phyloP scores from a whole-genome alignment of 2,888 invertebrate species.

The Drosophila neonasuta region DNA sequence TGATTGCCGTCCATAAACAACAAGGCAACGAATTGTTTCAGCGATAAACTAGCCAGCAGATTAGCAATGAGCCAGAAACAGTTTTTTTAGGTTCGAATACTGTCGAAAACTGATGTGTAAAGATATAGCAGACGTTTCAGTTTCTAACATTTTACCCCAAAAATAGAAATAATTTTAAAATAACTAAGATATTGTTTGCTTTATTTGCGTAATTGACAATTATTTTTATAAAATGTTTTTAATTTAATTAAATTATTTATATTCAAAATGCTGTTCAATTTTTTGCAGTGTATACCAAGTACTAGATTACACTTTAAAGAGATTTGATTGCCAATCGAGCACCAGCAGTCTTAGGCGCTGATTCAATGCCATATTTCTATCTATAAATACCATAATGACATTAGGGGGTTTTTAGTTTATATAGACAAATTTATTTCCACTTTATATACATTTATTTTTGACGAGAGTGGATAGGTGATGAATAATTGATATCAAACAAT shows the following conservation, averaged over 20 bases:
- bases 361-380: not conserved
- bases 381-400: not conserved
- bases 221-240: too few relatives aligned
- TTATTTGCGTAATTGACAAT: too few relatives aligned
- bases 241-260: too few relatives aligned
- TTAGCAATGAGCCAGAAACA: conserved; percentile 8
- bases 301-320: not conserved
- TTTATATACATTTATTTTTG: not conserved
- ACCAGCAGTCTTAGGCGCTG: not conserved
- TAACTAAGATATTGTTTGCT: too few relatives aligned
- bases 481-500: not conserved
- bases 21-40: conserved; percentile 19
- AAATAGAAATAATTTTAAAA: too few relatives aligned
- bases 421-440: not conserved
- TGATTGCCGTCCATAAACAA: conserved; percentile 36
- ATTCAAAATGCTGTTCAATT: too few relatives aligned
- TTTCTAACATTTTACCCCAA: too few relatives aligned
- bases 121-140: too few relatives aligned
- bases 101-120: too few relatives aligned
- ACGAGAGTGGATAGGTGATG: not conserved
- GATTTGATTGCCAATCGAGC: conserved; percentile 12
- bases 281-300: not conserved
- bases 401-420: not conserved
- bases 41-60: conserved; percentile 32
- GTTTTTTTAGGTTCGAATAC: too few relatives aligned